Base-by-base conservation (phyloP, 2,888 invertebrate species). In the Synanthedon andrenaeformis region DNA sequence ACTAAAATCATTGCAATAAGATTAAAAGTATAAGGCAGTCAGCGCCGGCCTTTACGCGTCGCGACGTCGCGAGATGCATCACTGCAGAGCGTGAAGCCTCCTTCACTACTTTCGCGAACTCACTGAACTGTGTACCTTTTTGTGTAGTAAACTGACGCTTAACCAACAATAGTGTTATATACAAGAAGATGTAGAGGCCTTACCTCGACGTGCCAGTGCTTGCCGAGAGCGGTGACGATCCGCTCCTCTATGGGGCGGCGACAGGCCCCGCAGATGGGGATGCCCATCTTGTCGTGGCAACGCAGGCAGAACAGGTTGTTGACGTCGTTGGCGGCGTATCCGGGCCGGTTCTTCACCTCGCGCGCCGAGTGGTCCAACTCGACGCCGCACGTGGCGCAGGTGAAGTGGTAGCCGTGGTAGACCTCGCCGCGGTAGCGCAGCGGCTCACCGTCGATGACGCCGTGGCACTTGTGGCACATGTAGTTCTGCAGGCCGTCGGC, bases 231-330 rank as follows among this genome's bases (percentile, higher is more conserved):
- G 41, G 99, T 99, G 10, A 99, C 98, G 35, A 99, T 98, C 57
- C 99, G 90, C 79, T 99, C 99, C 80, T 99, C 99, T 62, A 99
- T 99, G 1, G 99, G 99, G 35, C 99, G 93, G 53, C 99, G 94
- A 78, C 99, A 99, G 53, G 99, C 99, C 41, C 99, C 99, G 80
- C 99, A 99, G 65, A 99, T 99, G n/a, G 99, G 99, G 60, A 99
- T 98, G 35, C 99, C 99, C 98, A 99, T 99, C 89, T 99, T 98
- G 82, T 99, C 99, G 74, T 99, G 98, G 75, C 99, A 99, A 54
- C 99, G 92, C 61, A 99, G 90, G 75, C 99, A 99, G 82, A 98
- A 99, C 54, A 99, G 86, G 70, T 99, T 98, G 74, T 96, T 96
- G 91, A 96, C 93, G 76, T 96, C 96, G 72, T 96, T 96, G 55